Conservation (phyloP, 2,113 vertebrate genomes). For the Psilopsiagon aymara region DNA sequence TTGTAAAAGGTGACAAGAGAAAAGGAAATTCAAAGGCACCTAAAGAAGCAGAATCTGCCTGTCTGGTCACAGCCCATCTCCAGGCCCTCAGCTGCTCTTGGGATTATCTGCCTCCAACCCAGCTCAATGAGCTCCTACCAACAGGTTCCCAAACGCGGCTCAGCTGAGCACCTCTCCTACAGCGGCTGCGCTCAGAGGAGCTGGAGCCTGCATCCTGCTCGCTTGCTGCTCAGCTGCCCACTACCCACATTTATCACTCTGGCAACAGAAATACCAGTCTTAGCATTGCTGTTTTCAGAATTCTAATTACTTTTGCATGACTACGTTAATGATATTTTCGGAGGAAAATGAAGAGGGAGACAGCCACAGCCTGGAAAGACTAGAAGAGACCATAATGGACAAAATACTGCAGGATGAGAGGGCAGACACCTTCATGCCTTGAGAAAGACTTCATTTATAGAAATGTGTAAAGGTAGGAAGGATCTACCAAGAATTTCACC, state of each 20-base stretch:
- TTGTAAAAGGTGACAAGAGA: rapidly evolving
- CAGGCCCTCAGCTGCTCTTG: not conserved
- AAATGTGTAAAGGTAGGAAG: not conserved
- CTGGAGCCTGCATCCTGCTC: rapidly evolving
- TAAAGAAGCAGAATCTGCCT: not conserved
- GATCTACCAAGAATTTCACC: not conserved
- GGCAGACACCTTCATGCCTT: not conserved
- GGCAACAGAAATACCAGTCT: not conserved
- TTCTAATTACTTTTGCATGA: not conserved
- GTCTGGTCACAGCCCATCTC: rapidly evolving
- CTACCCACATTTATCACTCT: not conserved
- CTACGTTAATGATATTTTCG: not conserved
- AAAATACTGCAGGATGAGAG: not conserved
- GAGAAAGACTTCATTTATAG: not conserved
- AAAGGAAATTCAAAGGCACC: not conserved
- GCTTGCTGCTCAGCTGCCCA: not conserved
- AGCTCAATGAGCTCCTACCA: not conserved
- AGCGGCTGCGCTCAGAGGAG: not conserved
- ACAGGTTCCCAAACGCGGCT: rapidly evolving
- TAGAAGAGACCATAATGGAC: not conserved
- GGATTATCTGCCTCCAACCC: not conserved
- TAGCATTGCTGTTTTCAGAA: not conserved
- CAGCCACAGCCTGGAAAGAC: not conserved
- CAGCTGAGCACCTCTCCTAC: not conserved
- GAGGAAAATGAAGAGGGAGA: not conserved